These are phyloP conservation scores for Atta texana DNA, from an alignment of 1,140 invertebrate genomes.

Conservation along the genomic window DNA sequence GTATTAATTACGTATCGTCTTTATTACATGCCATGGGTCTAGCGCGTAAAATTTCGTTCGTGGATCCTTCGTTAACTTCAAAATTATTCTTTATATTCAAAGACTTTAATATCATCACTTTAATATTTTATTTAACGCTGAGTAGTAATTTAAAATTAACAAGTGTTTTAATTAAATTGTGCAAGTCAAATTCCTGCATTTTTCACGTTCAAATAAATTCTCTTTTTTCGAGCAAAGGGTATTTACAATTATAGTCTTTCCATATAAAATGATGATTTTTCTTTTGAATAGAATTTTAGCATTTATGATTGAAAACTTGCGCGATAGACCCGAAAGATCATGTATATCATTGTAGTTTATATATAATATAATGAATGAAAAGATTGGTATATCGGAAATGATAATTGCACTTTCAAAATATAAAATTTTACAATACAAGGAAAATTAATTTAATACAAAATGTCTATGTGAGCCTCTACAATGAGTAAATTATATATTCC, in stretches of 20 bases:
- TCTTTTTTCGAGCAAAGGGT: neutral
- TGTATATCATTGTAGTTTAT: neutral
- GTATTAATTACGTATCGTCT: constrained; percentile 28
- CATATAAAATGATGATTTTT: neutral
- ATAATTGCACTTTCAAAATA: neutral
- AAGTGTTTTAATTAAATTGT: neutral
- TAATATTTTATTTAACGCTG: neutral
- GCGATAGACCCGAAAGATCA: neutral
- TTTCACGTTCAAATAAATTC: neutral
- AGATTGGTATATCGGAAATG: neutral
- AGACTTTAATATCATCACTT: neutral
- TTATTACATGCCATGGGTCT: constrained; percentile 10
- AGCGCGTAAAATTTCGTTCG: neutral
- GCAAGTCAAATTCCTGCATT: neutral
- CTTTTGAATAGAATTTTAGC: neutral
- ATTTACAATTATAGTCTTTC: neutral
- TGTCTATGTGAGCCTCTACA: too few relatives aligned
- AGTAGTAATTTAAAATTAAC: neutral
- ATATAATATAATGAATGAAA: neutral
- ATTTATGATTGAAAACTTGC: neutral
- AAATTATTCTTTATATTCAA: neutral
- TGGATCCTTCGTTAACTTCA: neutral
- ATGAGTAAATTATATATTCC: too few relatives aligned
- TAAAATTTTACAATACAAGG: neutral
- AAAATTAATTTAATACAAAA: neutral